Conservation (phyloP, 2,113 vertebrate species). For the Leptobrachium ailaonicum region DNA sequence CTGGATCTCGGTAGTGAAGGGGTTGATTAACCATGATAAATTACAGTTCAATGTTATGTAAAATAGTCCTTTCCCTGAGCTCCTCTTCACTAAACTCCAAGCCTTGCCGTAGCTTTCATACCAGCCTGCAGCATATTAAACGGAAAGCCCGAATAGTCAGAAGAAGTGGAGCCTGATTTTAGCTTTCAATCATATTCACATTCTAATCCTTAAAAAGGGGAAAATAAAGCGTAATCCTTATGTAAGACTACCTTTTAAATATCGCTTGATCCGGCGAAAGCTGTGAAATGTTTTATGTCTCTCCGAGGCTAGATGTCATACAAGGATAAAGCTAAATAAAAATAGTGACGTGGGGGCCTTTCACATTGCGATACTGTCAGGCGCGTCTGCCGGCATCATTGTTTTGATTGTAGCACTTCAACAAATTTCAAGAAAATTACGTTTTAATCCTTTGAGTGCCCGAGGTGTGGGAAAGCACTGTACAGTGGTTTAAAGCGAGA, state of each 20-base stretch:
- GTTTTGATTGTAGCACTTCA: no score
- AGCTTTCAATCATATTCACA: constrained; percentile 17
- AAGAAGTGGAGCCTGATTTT: neutral
- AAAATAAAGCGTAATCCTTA: constrained; percentile 20
- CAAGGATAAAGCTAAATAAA: constrained; percentile 32
- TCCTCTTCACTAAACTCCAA: neutral
- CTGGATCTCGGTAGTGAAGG: no score
- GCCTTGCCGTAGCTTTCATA: neutral
- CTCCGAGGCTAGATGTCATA: constrained; percentile 3
- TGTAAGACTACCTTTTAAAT: constrained; percentile 14
- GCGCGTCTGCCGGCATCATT: no score
- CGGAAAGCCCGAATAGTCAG: neutral
- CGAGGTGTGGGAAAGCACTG: no score
- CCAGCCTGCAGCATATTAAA: constrained; percentile 8
- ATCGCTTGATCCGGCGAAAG: constrained; percentile 2
- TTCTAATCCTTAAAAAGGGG: constrained; percentile 7
- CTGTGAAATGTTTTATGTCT: constrained; percentile 26
- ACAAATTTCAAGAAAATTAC: no score
- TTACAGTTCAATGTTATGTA: no score
- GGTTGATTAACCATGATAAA: no score
- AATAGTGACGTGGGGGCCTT: constrained; percentile 16
- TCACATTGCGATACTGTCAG: no score
- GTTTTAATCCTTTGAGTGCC: no score
- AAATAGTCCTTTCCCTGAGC: no score
- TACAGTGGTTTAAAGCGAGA: no score